These are phyloP conservation scores for Trypoxylus dichotomus DNA, from an alignment of 1,140 invertebrate species.

Conservation along the genomic window DNA sequence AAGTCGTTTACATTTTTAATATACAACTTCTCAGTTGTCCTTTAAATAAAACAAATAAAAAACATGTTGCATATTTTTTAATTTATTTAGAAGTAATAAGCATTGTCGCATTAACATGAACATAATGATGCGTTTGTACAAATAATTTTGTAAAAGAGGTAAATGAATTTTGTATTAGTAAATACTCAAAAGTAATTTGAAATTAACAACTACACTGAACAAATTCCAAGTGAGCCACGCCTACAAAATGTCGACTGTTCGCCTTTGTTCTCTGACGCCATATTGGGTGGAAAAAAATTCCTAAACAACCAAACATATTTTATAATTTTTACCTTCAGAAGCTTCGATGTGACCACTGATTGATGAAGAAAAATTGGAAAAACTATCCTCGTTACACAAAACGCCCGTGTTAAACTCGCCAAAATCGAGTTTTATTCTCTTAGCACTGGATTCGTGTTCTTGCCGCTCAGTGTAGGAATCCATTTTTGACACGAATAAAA, in stretches of 20 bases:
- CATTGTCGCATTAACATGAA: background rate
- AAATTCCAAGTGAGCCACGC: slow-evolving; percentile 43
- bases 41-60: slow-evolving; percentile 14
- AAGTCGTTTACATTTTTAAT: too few species aligned
- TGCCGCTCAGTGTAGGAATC: slow-evolving; percentile 50
- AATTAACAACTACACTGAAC: background rate
- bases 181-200: slow-evolving; percentile 22
- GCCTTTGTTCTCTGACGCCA: slow-evolving; percentile 50
- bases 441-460: slow-evolving; percentile 51
- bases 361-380: slow-evolving; percentile 48
- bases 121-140: slow-evolving; percentile 14
- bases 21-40: background rate
- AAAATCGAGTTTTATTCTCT: slow-evolving; percentile 50
- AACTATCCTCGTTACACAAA: slow-evolving; percentile 45
- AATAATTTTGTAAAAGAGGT: background rate
- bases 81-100: slow-evolving; percentile 5
- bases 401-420: slow-evolving; percentile 44
- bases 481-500: slow-evolving; percentile 54
- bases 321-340: slow-evolving; percentile 52
- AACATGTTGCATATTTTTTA: slow-evolving; percentile 7
- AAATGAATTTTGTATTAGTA: background rate
- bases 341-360: slow-evolving; percentile 42
- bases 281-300: slow-evolving; percentile 51
- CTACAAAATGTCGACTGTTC: slow-evolving; percentile 50
- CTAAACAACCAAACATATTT: slow-evolving; percentile 54